phyloP scores from a whole-genome alignment of 2,797 vertebrate species.

The Poeciliopsis paucimaculata region DNA sequence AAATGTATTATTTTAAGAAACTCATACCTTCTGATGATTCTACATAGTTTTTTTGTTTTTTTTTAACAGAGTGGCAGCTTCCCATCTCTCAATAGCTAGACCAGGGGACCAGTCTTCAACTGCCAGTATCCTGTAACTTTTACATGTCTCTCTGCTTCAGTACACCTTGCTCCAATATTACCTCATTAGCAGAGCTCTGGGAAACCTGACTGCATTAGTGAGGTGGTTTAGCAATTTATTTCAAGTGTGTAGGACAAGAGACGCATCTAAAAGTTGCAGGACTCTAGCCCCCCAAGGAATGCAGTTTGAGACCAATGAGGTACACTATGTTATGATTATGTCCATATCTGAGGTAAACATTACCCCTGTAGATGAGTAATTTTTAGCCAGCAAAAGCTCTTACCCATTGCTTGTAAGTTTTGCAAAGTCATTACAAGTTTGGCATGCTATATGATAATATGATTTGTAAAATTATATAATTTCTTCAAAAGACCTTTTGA shows the following conservation, averaged over 20 bases:
- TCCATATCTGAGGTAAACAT: neutral
- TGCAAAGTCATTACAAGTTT: neutral
- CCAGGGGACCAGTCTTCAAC: neutral
- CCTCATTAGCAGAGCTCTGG: too few species aligned
- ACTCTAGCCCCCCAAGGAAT: too few species aligned
- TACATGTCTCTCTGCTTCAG: too few species aligned
- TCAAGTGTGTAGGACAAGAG: too few species aligned
- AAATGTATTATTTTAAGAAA: neutral
- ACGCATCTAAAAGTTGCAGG: too few species aligned
- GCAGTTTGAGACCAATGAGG: neutral
- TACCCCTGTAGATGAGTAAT: neutral
- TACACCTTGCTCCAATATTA: too few species aligned
- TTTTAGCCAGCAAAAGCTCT: neutral
- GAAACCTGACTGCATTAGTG: too few species aligned
- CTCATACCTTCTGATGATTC: neutral
- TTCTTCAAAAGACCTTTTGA: neutral
- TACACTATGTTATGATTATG: neutral
- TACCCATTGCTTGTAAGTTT: neutral
- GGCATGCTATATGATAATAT: neutral
- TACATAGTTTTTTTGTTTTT: neutral
- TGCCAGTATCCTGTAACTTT: too few species aligned
- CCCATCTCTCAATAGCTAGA: neutral
- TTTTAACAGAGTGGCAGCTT: neutral
- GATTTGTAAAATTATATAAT: neutral
- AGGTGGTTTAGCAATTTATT: too few species aligned